phyloP scores from a whole-genome alignment of 1,140 invertebrate species.

The Drosophila sechellia region DNA sequence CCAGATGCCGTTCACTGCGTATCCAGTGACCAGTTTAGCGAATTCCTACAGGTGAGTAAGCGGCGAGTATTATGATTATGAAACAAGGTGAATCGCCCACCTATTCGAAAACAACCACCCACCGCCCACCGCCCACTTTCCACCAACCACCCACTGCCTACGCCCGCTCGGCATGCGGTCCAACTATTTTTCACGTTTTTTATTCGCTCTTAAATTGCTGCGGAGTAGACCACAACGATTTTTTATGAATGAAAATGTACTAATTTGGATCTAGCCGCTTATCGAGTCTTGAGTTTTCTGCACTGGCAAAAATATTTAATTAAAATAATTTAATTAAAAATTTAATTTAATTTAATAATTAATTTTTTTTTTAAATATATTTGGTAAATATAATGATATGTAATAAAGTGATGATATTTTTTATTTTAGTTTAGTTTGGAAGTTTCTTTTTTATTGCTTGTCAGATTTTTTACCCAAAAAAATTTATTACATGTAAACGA shows the following conservation, averaged over 20 bases:
- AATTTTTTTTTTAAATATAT: too few species aligned
- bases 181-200: slow-evolving; percentile 8
- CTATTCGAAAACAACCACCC: slow-evolving; percentile 21
- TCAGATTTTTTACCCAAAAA: too few species aligned
- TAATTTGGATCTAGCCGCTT: slow-evolving; percentile 51
- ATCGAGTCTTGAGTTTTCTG: slow-evolving; percentile 10
- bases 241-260: slow-evolving; percentile 73
- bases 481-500: too few species aligned
- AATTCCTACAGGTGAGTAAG: slow-evolving; percentile 33
- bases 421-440: too few species aligned
- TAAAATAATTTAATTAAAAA: too few species aligned
- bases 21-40: slow-evolving; percentile 22
- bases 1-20: slow-evolving; percentile 23
- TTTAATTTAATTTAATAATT: too few species aligned
- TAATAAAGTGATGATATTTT: too few species aligned
- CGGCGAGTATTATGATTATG: slow-evolving; percentile 1
- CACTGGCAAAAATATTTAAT: slow-evolving; percentile 1
- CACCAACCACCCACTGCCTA: slow-evolving; percentile 15
- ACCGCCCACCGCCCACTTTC: slow-evolving; percentile 12
- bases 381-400: too few species aligned
- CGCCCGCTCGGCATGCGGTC: slow-evolving; percentile 37
- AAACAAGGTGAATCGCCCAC: slow-evolving; percentile 26
- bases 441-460: too few species aligned
- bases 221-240: slow-evolving; percentile 15
- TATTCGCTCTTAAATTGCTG: slow-evolving; percentile 17